A percentile compares a stretch with the other conserved stretches of the same genome.
phyloP scores from a whole-genome alignment of 2,797 vertebrate species.

The Thamnophis elegans region DNA sequence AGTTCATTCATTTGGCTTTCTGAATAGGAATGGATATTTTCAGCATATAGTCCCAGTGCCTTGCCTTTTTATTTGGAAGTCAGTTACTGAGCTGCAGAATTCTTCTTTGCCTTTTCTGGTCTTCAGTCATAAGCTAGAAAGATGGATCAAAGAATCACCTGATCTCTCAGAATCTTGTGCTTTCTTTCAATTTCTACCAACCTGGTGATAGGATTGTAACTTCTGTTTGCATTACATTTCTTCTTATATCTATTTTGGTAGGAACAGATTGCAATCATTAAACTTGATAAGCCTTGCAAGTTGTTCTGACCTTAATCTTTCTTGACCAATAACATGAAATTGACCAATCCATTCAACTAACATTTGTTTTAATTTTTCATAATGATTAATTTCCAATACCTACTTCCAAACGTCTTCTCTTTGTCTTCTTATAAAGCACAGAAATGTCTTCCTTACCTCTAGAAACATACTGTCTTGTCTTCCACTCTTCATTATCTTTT shows the following conservation, averaged over 20 bases:
- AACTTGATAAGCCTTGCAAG: not conserved
- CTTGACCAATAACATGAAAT: not conserved
- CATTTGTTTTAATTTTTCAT: not conserved
- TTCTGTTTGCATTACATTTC: not conserved
- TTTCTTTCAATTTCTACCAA: not conserved
- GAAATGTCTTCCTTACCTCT: not conserved
- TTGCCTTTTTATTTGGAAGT: not conserved
- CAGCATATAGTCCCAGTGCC: not conserved
- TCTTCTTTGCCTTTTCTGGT: not conserved
- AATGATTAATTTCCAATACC: not conserved
- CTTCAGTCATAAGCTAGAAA: not conserved
- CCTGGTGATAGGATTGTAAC: not conserved
- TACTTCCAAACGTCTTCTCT: not conserved
- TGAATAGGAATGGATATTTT: not conserved
- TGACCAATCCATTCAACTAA: not conserved
- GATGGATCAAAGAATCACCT: not conserved
- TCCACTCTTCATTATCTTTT: not conserved
- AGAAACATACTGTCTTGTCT: not conserved
- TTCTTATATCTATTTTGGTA: not conserved
- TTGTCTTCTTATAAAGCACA: not conserved
- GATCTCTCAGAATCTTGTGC: not conserved
- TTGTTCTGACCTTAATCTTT: not conserved
- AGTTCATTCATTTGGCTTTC: not conserved
- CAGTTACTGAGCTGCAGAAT: not conserved
- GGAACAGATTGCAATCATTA: not conserved